Conservation (phyloP, 2,113 vertebrate species). For the Vidua chalybeata region DNA sequence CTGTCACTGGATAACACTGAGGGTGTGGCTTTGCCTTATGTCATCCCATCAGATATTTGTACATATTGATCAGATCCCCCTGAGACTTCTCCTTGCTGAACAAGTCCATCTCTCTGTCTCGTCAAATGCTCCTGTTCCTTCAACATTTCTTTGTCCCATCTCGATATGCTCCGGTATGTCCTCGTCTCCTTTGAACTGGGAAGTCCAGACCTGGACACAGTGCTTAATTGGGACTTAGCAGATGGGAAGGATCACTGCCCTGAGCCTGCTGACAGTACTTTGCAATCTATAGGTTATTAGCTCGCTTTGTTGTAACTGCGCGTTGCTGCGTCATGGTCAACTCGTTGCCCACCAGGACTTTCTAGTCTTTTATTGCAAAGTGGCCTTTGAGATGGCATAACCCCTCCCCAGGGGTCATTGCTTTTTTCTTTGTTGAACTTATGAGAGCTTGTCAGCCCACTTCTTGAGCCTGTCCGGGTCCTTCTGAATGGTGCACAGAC, state of each 20-base stretch:
- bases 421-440: not conserved
- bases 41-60: not conserved
- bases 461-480: not conserved
- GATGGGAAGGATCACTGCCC: not conserved
- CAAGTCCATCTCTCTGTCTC: not conserved
- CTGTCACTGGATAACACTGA: not conserved
- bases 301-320: not conserved
- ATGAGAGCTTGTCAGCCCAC: not conserved
- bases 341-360: not conserved
- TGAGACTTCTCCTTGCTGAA: not conserved
- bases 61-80: not conserved
- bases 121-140: not conserved
- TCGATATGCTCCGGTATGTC: not conserved
- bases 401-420: not conserved
- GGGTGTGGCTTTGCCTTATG: not conserved
- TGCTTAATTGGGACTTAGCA: fast-evolving
- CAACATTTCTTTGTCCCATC: not conserved
- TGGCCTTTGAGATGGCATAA: not conserved
- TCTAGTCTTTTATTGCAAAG: not conserved
- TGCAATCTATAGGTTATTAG: not conserved
- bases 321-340: not conserved
- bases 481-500: not conserved
- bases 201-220: not conserved
- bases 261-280: not conserved
- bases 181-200: not conserved